These are phyloP conservation scores for Watsonalla binaria DNA, from an alignment of 2,888 invertebrate species.

Conservation along the genomic window DNA sequence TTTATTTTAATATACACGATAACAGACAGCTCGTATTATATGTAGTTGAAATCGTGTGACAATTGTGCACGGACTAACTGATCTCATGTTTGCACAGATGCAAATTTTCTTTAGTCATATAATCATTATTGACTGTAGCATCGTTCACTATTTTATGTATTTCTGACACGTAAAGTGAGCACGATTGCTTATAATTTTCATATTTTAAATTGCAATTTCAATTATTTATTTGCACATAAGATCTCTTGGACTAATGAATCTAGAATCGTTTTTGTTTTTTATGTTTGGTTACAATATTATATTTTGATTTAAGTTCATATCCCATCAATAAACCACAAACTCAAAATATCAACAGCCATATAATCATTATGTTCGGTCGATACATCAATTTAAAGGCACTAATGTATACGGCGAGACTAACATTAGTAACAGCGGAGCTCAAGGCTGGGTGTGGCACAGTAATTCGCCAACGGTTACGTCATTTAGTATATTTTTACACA, in stretches of 20 bases:
- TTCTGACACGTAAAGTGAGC: background rate
- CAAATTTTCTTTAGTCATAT: slow-evolving; percentile 2
- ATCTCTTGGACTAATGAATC: too few relatives aligned
- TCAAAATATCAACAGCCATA: background rate
- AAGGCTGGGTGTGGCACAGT: slow-evolving; percentile 35
- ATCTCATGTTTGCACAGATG: slow-evolving; percentile 29
- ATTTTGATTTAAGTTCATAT: too few relatives aligned
- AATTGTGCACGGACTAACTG: slow-evolving; percentile 11
- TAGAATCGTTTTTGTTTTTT: too few relatives aligned
- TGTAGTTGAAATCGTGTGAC: slow-evolving; percentile 16
- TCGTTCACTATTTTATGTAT: background rate
- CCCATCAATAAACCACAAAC: too few relatives aligned
- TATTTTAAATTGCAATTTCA: background rate
- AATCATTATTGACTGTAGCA: background rate
- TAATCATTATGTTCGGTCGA: background rate
- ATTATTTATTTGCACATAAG: too few relatives aligned
- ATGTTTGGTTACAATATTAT: too few relatives aligned
- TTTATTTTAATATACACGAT: slow-evolving; percentile 8
- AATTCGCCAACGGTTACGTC: slow-evolving; percentile 37
- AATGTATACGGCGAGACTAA: slow-evolving; percentile 7
- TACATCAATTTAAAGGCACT: slow-evolving; percentile 13
- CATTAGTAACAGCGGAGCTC: slow-evolving; percentile 25
- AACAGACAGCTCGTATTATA: slow-evolving; percentile 13
- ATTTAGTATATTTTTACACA: slow-evolving; percentile 33
- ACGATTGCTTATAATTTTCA: background rate